Evolutionary conservation across 2,113 vertebrate genomes (phyloP).

Genomic region (Scomber japonicus): DNA sequence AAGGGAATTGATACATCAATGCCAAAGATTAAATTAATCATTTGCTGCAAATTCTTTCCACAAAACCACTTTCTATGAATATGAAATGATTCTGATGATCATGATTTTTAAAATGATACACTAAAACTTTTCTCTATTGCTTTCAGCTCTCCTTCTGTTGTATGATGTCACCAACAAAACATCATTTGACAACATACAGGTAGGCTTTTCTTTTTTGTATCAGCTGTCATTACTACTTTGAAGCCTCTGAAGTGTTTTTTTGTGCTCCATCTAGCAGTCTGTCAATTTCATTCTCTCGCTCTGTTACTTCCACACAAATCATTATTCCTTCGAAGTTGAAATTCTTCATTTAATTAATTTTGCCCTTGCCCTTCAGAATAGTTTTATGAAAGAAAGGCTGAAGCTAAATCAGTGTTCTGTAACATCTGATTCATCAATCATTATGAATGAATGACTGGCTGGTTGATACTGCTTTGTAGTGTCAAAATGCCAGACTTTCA

Average conservation of each 20-base stretch:
- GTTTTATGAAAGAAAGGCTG: neutral
- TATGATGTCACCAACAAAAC: slow-evolving; percentile 95
- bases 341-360: slow-evolving; percentile 10
- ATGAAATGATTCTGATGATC: neutral
- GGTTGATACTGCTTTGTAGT: slow-evolving; percentile 1
- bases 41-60: neutral
- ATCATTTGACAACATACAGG: slow-evolving; percentile 95
- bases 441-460: neutral
- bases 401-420: neutral
- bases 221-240: neutral
- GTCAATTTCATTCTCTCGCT: neutral
- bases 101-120: neutral
- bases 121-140: slow-evolving; percentile 23
- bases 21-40: slow-evolving; percentile 7
- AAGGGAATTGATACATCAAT: slow-evolving; percentile 7
- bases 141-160: slow-evolving; percentile 91
- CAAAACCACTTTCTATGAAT: neutral
- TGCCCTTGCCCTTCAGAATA: neutral
- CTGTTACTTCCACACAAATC: neutral
- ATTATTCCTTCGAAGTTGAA: neutral
- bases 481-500: neutral
- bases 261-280: neutral
- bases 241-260: neutral
- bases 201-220: slow-evolving; percentile 62
- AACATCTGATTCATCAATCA: neutral